Percentiles rank a stretch among this genome's conserved stretches.
Conservation (phyloP, 1,140 invertebrate genomes). For the Drosophila gunungcola region DNA sequence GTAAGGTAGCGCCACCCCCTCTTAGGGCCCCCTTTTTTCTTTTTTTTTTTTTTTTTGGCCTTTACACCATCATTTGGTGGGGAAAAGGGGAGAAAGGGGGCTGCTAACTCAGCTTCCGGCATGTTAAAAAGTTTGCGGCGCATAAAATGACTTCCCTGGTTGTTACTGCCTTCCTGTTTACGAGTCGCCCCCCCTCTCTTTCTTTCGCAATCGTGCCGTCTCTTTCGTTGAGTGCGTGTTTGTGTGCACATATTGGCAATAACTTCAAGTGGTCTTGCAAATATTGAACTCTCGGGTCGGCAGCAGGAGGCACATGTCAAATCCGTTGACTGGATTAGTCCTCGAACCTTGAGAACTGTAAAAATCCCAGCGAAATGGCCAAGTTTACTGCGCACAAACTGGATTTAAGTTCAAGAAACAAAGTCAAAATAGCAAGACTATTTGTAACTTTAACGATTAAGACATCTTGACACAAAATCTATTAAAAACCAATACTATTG, state of each 20-base stretch:
- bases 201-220: background rate
- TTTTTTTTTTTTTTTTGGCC: slow-evolving; percentile 5
- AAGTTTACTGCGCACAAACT: slow-evolving; percentile 21
- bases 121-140: slow-evolving; percentile 83
- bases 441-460: no score
- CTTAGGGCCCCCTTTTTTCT: background rate
- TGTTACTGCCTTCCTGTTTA: slow-evolving; percentile 81
- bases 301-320: slow-evolving; percentile 17
- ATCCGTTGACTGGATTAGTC: slow-evolving; percentile 33
- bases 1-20: slow-evolving; percentile 52
- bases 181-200: slow-evolving; percentile 36
- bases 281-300: slow-evolving; percentile 45
- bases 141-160: slow-evolving; percentile 81
- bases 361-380: slow-evolving; percentile 14
- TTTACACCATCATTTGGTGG: slow-evolving; percentile 6
- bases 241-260: slow-evolving; percentile 74
- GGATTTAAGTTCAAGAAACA: background rate
- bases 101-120: slow-evolving; percentile 82
- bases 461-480: no score
- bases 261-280: slow-evolving; percentile 80
- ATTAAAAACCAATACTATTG: no score
- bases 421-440: background rate
- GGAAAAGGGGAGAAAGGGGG: background rate
- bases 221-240: slow-evolving; percentile 24
- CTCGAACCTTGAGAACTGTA: slow-evolving; percentile 13